phyloP scores from a whole-genome alignment of 2,888 invertebrate genomes.

The Scelioninae gen. 2 region DNA sequence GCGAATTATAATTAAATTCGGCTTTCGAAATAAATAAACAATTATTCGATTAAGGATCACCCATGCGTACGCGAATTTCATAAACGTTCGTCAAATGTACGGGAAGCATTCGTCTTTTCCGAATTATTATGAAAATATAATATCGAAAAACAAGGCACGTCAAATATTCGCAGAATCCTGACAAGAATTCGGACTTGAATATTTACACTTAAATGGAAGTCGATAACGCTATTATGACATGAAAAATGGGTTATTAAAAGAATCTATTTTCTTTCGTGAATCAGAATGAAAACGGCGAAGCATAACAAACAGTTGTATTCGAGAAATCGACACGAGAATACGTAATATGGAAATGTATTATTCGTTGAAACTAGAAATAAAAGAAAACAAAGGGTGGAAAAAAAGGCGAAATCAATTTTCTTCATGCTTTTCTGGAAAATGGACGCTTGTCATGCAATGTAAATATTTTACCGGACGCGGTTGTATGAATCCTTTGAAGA shows the following conservation, averaged over 20 bases:
- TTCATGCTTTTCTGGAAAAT: constrained; percentile 22
- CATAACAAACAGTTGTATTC: constrained; percentile 18
- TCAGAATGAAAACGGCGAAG: not conserved
- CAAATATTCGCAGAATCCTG: constrained; percentile 5
- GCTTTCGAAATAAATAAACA: no score
- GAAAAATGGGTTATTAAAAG: not conserved
- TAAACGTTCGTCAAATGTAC: no score
- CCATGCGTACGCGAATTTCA: no score
- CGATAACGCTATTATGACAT: constrained; percentile 5
- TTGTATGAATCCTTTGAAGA: constrained; percentile 46
- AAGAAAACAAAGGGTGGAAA: no score
- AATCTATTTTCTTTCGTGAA: constrained; percentile 3
- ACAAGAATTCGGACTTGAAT: not conserved
- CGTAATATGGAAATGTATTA: constrained; percentile 31
- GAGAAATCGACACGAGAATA: not conserved
- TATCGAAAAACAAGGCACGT: not conserved
- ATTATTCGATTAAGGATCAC: no score
- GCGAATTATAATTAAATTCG: no score
- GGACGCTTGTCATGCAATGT: constrained; percentile 38
- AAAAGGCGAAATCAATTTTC: constrained; percentile 44
- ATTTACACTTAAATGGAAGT: constrained; percentile 7
- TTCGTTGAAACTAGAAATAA: constrained; percentile 20
- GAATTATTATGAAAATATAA: not conserved
- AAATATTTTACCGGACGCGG: constrained; percentile 41
- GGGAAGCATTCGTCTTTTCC: no score